Evolutionary conservation across 2,888 invertebrate genomes (phyloP), one percentile per base, ranked within the genome.

Genomic region (Metopia argyrocephala): DNA sequence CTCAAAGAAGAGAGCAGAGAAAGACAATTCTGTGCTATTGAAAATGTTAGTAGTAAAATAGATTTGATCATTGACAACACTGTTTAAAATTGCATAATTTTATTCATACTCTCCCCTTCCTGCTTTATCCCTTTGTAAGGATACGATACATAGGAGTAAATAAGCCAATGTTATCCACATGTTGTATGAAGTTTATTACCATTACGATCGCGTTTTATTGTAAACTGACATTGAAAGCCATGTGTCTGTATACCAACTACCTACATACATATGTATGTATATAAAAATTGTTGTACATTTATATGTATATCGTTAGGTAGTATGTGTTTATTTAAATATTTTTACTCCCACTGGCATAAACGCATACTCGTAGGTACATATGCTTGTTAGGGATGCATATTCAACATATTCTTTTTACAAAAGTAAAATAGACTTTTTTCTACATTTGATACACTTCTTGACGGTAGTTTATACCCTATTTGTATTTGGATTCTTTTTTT

Each of bases 151-250:
- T n/a, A n/a, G n/a, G n/a, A n/a, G n/a, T n/a, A n/a, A n/a, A 38
- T 38, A 38, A 38, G 15, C 38, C 15, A 38, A 38, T 15, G 38
- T 9, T 38, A 12, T 38, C 38, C 15, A 38, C 15, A 38, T 38
- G 4, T 38, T 38, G 15, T 38, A 38, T 38, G 38, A 38, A 50
- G 48, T 65, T 73, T 74, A 74, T 65, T 65, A 20, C 64, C 73
- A 46, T 64, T 54, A 56, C 56, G 46, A 28, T 73, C 56, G 54
- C 64, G 28, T 18, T 45, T 2, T 28, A 31, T 18, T 31, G 23
- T 28, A 64, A 54, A 57, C n/a, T 46, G 56, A 28, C 38, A 56
- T 20, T n/a, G 18, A 28, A 15, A 56, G 28, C 62, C 28, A 54
- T 27, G 54, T 21, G 5, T 73, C 54, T 73, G 54, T 31, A n/a